Evolutionary conservation across 2,113 vertebrate species (phyloP), one percentile per base, ranked within the genome.

Genomic region (Cisticola juncidis): DNA sequence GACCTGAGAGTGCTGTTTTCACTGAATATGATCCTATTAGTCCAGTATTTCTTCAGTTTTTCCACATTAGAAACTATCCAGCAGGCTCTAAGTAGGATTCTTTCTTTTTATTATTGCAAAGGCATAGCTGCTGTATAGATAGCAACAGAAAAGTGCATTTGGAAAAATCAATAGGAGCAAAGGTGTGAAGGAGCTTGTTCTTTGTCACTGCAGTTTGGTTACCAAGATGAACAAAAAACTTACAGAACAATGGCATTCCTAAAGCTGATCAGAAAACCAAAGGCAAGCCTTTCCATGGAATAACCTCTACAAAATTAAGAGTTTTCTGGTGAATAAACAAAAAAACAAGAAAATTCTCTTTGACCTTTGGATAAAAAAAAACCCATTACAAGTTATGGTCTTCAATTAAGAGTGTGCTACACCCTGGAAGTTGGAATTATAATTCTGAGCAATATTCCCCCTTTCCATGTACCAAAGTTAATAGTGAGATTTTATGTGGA

Each of bases 151-250:
- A 64, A 85, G 24, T 48, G 33, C 44, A 81, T 76, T 92, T 82
- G 44, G 78, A 90, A 84, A 91, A 92, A 91, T 95, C 90, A 78
- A 70, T 92, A 89, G 26, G 44, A 95, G 56, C 60, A 95, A 84
- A 86, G 64, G 77, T 91, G 69, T 83, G 83, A 94, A 89, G 91
- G 56, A 94, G 24, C 44, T 85, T 5, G 5, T 87, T 73, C 61
- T 89, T 95, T 81, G 65, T 81, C 73, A 84, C 61, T 86, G 77
- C 23, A 22, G 89, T 54, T 73, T 66, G 35, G 64, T 78, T 81
- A 62, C 60, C 11, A 31, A 85, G 78, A 74, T 44, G 83, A 94
- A 62, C 7, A 66, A 92, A 82, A 84, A 40, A 1, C 33, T 44
- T 74, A 21, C 25, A 81, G 50, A 88, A 60, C 31, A 80, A 80